These are phyloP conservation scores for Merluccius polli DNA, from an alignment of 2,797 vertebrate species.

Conservation along the genomic window DNA sequence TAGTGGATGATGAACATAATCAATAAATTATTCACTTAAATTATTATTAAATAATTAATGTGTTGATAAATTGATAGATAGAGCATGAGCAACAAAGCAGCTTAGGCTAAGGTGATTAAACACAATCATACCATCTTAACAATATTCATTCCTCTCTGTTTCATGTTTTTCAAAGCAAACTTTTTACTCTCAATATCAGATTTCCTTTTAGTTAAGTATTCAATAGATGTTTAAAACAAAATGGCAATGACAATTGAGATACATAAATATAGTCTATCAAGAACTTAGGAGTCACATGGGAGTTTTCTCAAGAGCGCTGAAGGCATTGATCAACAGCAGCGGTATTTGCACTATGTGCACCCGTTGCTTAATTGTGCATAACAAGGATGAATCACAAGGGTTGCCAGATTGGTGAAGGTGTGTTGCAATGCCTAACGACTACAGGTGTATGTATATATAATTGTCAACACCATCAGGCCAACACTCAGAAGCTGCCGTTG, in stretches of 20 bases:
- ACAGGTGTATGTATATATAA: conserved; percentile 14
- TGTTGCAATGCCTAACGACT: conserved; percentile 30
- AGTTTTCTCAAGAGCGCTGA: neutral
- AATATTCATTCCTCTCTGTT: neutral
- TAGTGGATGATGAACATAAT: neutral
- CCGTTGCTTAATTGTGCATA: conserved; percentile 21
- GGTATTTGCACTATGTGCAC: neutral
- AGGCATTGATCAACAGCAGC: neutral
- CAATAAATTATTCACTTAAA: neutral
- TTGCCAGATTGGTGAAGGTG: conserved; percentile 10
- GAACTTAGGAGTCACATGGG: neutral
- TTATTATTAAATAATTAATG: neutral
- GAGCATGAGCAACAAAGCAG: neutral
- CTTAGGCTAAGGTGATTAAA: neutral
- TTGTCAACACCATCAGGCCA: neutral
- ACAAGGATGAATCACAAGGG: conserved; percentile 15
- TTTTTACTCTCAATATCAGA: too few relatives aligned
- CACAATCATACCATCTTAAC: neutral
- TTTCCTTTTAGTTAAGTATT: neutral
- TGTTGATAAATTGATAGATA: neutral
- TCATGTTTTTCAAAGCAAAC: neutral
- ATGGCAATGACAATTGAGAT: neutral
- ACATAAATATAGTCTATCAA: neutral
- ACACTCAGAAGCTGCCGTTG: neutral
- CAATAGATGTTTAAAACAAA: neutral